A percentile compares a stretch with the other conserved stretches of the same genome.
Evolutionary conservation across 2,797 vertebrate species (phyloP).

Genomic region (Galaxias olidus): DNA sequence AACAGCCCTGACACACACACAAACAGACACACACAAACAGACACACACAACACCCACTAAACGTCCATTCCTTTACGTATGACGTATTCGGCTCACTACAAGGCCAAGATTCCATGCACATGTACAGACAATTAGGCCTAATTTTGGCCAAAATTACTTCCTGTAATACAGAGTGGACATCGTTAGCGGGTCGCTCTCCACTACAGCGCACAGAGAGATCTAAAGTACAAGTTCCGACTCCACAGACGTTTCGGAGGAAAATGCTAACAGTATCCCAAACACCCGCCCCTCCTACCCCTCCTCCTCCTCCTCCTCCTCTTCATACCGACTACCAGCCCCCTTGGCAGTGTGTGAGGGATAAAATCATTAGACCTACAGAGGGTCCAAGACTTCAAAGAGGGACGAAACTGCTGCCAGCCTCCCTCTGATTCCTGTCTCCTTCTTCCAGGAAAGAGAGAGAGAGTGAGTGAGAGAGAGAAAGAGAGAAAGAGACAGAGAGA

Average conservation of each 20-base stretch:
- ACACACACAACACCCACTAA: constrained; percentile 49
- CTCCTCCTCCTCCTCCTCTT: not conserved
- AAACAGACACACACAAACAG: constrained; percentile 32
- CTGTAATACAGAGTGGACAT: constrained; percentile 72
- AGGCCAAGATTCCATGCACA: constrained; percentile 74
- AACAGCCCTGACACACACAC: constrained; percentile 10
- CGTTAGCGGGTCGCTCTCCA: constrained; percentile 69
- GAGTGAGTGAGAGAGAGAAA: too few species aligned
- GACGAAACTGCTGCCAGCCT: constrained; percentile 62
- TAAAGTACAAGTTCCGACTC: constrained; percentile 73
- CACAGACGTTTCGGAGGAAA: constrained; percentile 63
- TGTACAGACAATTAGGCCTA: constrained; percentile 76
- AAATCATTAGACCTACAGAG: constrained; percentile 66
- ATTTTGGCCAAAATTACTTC: constrained; percentile 81
- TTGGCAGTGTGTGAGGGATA: constrained; percentile 51
- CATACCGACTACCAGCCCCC: constrained; percentile 15
- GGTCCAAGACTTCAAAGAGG: constrained; percentile 65
- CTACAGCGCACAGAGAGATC: constrained; percentile 63
- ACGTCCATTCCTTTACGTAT: constrained; percentile 64
- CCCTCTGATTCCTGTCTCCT: constrained; percentile 17
- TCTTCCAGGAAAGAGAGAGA: too few species aligned
- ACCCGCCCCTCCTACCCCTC: constrained; percentile 13
- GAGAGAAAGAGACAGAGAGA: too few species aligned
- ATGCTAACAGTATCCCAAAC: constrained; percentile 37
- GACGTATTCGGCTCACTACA: constrained; percentile 63